phyloP scores from a whole-genome alignment of 2,888 invertebrate genomes.

The Pyrgus malvae region DNA sequence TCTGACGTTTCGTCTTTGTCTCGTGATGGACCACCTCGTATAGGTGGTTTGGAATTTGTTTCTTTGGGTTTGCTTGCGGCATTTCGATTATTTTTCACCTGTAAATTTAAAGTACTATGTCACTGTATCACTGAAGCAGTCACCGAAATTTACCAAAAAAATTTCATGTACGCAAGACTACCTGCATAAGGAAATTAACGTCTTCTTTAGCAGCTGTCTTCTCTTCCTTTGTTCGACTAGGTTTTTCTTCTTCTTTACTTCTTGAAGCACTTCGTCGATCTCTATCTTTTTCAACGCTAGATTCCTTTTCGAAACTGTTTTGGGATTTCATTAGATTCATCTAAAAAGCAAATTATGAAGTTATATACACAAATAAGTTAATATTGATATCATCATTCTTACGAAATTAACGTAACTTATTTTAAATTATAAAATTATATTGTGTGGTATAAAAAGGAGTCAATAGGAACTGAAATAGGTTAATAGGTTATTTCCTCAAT shows the following conservation, averaged over 20 bases:
- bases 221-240: constrained; percentile 31
- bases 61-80: constrained; percentile 35
- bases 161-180: too few species aligned
- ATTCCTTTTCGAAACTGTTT: constrained; percentile 79
- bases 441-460: background rate
- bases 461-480: background rate
- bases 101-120: too few species aligned
- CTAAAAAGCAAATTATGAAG: constrained; percentile 44
- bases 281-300: constrained; percentile 73
- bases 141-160: too few species aligned
- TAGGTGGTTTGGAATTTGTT: constrained; percentile 59
- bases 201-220: constrained; percentile 65
- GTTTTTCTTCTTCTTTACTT: constrained; percentile 74
- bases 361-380: too few species aligned
- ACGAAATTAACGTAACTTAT: too few species aligned
- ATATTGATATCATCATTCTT: too few species aligned
- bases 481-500: constrained; percentile 66
- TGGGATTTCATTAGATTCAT: constrained; percentile 80
- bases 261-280: constrained; percentile 69
- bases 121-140: too few species aligned
- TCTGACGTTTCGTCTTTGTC: constrained; percentile 74
- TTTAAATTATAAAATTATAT: background rate
- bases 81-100: constrained; percentile 72
- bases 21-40: constrained; percentile 65
- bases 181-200: constrained; percentile 77